Conservation (phyloP, 2,797 vertebrate genomes). For the Nannoperca australis region DNA sequence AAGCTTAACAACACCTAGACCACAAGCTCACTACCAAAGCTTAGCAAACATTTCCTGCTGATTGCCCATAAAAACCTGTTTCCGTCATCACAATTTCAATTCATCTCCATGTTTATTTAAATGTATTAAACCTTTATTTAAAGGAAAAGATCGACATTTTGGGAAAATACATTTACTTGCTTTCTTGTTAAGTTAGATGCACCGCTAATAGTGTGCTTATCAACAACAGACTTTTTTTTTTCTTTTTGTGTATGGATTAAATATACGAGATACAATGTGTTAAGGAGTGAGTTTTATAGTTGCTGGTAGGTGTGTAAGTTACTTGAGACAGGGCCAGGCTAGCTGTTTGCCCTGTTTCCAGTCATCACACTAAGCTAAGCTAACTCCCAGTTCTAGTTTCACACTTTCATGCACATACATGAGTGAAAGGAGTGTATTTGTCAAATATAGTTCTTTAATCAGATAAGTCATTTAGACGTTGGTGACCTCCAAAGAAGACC, state of each 20-base stretch:
- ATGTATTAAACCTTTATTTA: neutral
- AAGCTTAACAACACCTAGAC: neutral
- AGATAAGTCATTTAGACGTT: neutral
- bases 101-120: neutral
- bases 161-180: neutral
- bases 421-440: neutral
- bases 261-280: neutral
- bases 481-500: neutral
- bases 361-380: neutral
- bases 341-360: neutral
- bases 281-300: neutral
- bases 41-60: neutral
- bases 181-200: neutral
- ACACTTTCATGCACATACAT: neutral
- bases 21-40: conserved; percentile 11
- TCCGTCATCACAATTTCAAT: neutral
- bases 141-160: neutral
- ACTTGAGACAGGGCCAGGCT: too few relatives aligned
- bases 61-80: neutral
- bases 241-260: neutral
- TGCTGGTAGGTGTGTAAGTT: neutral
- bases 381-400: neutral
- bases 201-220: too few relatives aligned
- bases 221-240: neutral
- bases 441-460: neutral